These are phyloP conservation scores for Dexiosoma caninum DNA, from an alignment of 2,888 invertebrate genomes.

Conservation along the genomic window DNA sequence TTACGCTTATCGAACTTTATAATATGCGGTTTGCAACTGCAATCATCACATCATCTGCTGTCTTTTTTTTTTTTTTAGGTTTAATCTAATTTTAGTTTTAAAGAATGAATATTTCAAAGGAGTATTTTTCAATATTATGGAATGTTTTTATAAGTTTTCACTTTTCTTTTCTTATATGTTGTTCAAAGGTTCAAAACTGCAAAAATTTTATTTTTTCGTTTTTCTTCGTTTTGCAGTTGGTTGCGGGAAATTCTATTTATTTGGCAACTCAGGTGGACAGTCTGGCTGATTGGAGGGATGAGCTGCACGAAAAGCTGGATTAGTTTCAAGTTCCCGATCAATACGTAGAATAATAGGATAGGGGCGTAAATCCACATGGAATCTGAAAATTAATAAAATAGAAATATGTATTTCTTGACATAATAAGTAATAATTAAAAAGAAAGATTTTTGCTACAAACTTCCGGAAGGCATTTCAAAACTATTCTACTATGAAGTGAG, in stretches of 20 bases:
- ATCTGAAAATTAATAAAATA: constrained; percentile 80
- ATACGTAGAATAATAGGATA: constrained; percentile 94
- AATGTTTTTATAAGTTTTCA: constrained; percentile 5
- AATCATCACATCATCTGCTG: constrained; percentile 73
- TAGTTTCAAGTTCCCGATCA: constrained; percentile 89
- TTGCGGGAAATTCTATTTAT: constrained; percentile 79
- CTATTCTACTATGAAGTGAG: no score
- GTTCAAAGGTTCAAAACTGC: constrained; percentile 68
- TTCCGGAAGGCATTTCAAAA: no score
- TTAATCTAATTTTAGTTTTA: constrained; percentile 10
- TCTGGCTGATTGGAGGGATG: constrained; percentile 96
- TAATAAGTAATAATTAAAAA: not conserved
- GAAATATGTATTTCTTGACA: no score
- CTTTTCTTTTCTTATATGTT: constrained; percentile 38
- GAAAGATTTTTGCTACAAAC: no score
- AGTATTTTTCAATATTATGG: not conserved
- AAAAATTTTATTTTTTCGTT: constrained; percentile 74
- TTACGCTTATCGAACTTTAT: constrained; percentile 49
- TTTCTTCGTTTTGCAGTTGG: constrained; percentile 76
- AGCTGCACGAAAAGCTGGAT: constrained; percentile 93
- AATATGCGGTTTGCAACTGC: constrained; percentile 73
- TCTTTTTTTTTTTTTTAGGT: constrained; percentile 57
- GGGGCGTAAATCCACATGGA: constrained; percentile 92
- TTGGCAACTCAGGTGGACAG: constrained; percentile 93
- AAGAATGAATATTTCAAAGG: not conserved